These are phyloP conservation scores for Balanococcus diminutus DNA, from an alignment of 2,888 invertebrate genomes.

Conservation along the genomic window DNA sequence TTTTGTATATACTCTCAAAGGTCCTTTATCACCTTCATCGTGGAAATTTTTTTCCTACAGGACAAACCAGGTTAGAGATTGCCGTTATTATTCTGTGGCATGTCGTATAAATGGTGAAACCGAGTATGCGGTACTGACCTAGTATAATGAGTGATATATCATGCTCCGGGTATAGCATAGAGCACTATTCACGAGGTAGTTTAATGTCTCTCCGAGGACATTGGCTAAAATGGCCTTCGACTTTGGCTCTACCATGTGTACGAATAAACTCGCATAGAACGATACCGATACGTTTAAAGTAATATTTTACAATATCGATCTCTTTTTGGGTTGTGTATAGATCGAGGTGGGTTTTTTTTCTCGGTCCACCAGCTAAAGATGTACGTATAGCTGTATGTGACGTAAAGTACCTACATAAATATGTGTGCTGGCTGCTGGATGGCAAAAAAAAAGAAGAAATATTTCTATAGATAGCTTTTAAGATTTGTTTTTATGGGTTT, in stretches of 20 bases:
- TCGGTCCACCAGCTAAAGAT: not conserved
- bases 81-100: not conserved
- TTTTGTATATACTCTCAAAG: not conserved
- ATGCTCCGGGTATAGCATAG: not conserved
- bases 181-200: conserved; percentile 15
- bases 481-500: too few relatives aligned
- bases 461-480: not conserved
- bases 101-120: not conserved
- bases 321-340: not conserved
- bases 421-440: too few relatives aligned
- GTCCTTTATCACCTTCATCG: not conserved
- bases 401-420: not conserved
- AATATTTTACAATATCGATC: not conserved
- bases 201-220: conserved; percentile 19
- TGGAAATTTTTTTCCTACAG: not conserved
- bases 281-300: not conserved
- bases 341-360: not conserved
- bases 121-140: not conserved
- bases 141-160: conserved; percentile 3
- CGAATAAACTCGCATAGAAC: not conserved
- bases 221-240: not conserved
- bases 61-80: not conserved
- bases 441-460: not conserved
- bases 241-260: not conserved
- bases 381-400: too few relatives aligned